These are phyloP conservation scores for Nothocercus nigrocapillus DNA, from an alignment of 2,113 vertebrate species.

Conservation along the genomic window DNA sequence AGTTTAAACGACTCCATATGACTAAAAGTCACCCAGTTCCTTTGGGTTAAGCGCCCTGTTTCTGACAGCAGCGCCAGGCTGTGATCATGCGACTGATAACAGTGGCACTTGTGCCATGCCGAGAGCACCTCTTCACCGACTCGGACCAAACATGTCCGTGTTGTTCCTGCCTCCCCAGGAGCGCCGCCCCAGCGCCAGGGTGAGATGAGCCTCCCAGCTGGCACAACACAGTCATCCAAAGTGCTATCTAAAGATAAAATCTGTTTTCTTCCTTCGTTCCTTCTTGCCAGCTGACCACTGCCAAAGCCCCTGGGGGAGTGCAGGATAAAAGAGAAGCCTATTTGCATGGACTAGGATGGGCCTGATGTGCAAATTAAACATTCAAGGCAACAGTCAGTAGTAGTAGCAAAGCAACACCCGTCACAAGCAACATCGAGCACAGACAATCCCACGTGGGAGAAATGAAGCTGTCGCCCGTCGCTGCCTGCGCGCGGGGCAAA, in stretches of 20 bases:
- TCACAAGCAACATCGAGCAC: neutral
- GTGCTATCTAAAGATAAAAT: neutral
- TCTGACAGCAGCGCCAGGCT: neutral
- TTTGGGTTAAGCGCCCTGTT: neutral
- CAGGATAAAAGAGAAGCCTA: neutral
- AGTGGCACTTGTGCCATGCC: neutral
- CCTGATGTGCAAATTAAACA: neutral
- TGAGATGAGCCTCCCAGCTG: neutral
- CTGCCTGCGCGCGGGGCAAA: neutral
- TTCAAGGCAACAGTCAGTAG: neutral
- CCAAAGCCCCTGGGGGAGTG: neutral
- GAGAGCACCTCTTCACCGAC: neutral
- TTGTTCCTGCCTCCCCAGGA: neutral
- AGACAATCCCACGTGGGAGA: neutral
- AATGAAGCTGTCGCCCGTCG: rapidly evolving
- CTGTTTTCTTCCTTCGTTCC: neutral
- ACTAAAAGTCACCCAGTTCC: neutral
- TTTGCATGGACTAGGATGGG: neutral
- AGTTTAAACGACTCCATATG: neutral
- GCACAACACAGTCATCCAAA: neutral
- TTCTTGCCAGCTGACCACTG: neutral
- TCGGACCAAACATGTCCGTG: neutral
- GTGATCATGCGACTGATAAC: neutral
- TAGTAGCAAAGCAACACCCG: neutral
- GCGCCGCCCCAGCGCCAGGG: neutral